Percentiles rank a stretch among this genome's conserved stretches.
Evolutionary conservation across 1,140 invertebrate genomes (phyloP).

Genomic region (Acromyrmex echinatior): DNA sequence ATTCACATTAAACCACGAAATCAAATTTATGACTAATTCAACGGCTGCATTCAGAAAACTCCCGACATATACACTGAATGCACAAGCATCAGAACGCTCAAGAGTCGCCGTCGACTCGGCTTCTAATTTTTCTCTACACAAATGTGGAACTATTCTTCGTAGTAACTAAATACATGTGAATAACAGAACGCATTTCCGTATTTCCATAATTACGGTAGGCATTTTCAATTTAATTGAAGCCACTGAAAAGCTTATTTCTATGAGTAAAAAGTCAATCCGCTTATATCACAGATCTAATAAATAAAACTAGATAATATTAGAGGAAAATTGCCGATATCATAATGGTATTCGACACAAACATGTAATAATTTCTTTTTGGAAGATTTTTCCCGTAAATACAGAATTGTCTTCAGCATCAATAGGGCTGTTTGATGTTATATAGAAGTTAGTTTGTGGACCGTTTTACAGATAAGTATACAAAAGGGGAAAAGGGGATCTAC

Average conservation of each 20-base stretch:
- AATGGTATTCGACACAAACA: too few species aligned
- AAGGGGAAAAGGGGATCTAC: too few species aligned
- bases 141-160: not conserved
- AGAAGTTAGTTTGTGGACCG: too few species aligned
- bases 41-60: slow-evolving; percentile 12
- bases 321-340: too few species aligned
- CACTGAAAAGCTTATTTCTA: not conserved
- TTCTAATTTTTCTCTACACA: slow-evolving; percentile 44
- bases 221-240: slow-evolving; percentile 10
- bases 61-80: slow-evolving; percentile 12
- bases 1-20: slow-evolving; percentile 49
- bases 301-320: not conserved
- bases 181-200: not conserved
- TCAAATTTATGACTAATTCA: slow-evolving; percentile 55
- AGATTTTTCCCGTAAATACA: too few species aligned
- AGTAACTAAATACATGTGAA: slow-evolving; percentile 11
- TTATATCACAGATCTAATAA: not conserved
- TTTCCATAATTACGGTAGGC: not conserved
- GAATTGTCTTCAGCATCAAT: too few species aligned
- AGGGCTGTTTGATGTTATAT: too few species aligned
- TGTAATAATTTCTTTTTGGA: too few species aligned
- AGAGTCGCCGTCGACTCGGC: not conserved
- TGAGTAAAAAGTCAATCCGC: not conserved
- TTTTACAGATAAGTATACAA: too few species aligned
- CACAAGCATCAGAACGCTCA: not conserved